Evolutionary conservation across 1,140 invertebrate species (phyloP).

Genomic region (Drosophila grimshawi): DNA sequence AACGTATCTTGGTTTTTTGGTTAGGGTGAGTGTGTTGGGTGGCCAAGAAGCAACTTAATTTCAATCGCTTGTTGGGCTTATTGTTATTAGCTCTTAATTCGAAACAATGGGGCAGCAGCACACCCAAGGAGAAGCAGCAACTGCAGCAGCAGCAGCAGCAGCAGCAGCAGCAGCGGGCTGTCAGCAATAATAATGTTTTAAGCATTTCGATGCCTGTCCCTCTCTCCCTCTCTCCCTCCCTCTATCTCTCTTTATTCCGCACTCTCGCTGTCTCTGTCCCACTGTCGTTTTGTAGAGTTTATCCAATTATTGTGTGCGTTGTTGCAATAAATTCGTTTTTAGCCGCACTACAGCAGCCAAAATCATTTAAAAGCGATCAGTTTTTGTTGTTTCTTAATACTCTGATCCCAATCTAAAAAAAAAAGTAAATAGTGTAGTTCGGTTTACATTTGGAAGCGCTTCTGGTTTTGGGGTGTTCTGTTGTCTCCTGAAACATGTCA

Average conservation of each 20-base stretch:
- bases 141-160: not conserved
- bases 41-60: slow-evolving; percentile 76
- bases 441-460: no score
- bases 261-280: not conserved
- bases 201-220: slow-evolving; percentile 46
- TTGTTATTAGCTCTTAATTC: slow-evolving; percentile 66
- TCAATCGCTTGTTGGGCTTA: slow-evolving; percentile 68
- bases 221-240: not conserved
- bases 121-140: slow-evolving; percentile 59
- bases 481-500: no score
- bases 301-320: slow-evolving; percentile 80
- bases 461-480: no score
- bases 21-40: slow-evolving; percentile 31
- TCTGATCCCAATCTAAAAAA: not conserved
- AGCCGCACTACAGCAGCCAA: slow-evolving; percentile 73
- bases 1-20: slow-evolving; percentile 12
- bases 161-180: slow-evolving; percentile 9
- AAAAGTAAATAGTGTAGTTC: no score
- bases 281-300: slow-evolving; percentile 31
- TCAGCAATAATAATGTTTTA: slow-evolving; percentile 75
- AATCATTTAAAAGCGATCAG: slow-evolving; percentile 80
- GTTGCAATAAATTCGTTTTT: slow-evolving; percentile 84
- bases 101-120: slow-evolving; percentile 52
- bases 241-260: not conserved
- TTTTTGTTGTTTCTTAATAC: slow-evolving; percentile 26